Percentiles rank a stretch among this genome's conserved stretches.
These are phyloP conservation scores for Hippocampus mohnikei DNA, from an alignment of 2,113 vertebrate species.

Conservation along the genomic window DNA sequence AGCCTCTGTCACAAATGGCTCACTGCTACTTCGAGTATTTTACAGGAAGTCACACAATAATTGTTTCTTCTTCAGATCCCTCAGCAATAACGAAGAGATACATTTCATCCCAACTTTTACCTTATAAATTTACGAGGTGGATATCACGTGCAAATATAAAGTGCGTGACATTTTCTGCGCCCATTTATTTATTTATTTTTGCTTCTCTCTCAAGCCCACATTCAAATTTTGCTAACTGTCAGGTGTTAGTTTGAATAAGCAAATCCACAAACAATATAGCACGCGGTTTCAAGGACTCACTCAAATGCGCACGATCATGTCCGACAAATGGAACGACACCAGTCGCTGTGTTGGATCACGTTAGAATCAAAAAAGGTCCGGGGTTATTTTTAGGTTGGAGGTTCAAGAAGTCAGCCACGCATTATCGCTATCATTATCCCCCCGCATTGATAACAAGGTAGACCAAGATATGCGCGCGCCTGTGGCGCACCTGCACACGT, in stretches of 20 bases:
- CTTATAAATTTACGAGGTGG: neutral
- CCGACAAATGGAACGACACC: neutral
- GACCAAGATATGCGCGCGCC: conserved; percentile 46
- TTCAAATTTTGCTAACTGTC: neutral
- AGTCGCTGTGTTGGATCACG: neutral
- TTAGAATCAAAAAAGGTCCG: neutral
- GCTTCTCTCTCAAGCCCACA: neutral
- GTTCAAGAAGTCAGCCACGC: conserved; percentile 52
- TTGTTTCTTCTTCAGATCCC: too few species aligned
- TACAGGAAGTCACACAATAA: too few species aligned
- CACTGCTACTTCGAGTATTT: too few species aligned
- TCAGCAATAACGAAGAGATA: conserved; percentile 35
- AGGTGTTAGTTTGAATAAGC: neutral
- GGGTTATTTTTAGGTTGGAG: conserved; percentile 28
- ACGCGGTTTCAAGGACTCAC: conserved; percentile 6
- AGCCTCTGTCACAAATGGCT: too few species aligned
- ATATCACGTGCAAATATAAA: neutral
- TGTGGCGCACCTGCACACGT: conserved; percentile 43
- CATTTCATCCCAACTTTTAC: neutral
- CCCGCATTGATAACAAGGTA: conserved; percentile 47
- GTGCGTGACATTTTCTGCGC: neutral
- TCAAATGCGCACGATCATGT: neutral
- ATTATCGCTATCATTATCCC: conserved; percentile 36
- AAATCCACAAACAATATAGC: neutral
- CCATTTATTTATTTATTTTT: neutral